A percentile compares a stretch with the other conserved stretches of the same genome.
phyloP scores from a whole-genome alignment of 2,888 invertebrate species.

The Ennomos quercinarius region DNA sequence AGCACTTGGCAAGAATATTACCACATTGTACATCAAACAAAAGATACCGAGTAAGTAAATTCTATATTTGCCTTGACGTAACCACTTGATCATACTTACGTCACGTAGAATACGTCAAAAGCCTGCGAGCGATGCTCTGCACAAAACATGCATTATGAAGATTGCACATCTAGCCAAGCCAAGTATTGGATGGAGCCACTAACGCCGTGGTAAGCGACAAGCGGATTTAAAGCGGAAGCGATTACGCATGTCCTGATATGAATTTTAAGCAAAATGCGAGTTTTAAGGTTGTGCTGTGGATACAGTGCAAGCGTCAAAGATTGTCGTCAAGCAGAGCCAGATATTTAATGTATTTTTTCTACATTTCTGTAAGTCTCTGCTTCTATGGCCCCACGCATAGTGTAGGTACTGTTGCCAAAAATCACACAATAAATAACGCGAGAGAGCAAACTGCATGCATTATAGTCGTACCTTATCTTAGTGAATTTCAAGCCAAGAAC shows the following conservation, averaged over 20 bases:
- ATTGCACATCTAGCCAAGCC: slow-evolving; percentile 83
- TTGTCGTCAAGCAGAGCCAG: not conserved
- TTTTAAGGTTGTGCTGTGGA: not conserved
- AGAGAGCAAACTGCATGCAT: slow-evolving; percentile 82
- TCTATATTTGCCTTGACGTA: slow-evolving; percentile 36
- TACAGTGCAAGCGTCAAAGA: not conserved
- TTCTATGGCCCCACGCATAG: slow-evolving; percentile 34
- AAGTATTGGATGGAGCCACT: slow-evolving; percentile 59
- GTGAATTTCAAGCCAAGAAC: slow-evolving; percentile 85
- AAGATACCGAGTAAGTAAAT: slow-evolving; percentile 38
- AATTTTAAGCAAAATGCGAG: not conserved
- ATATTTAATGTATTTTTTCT: not conserved
- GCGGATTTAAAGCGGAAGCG: slow-evolving; percentile 23
- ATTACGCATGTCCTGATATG: not conserved
- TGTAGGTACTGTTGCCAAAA: slow-evolving; percentile 78
- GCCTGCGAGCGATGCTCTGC: slow-evolving; percentile 56
- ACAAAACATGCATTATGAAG: slow-evolving; percentile 85
- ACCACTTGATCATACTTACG: slow-evolving; percentile 45
- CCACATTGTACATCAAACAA: slow-evolving; percentile 32
- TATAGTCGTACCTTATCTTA: slow-evolving; percentile 83
- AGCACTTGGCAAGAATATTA: slow-evolving; percentile 15
- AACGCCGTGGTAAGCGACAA: slow-evolving; percentile 27
- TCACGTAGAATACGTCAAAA: slow-evolving; percentile 47
- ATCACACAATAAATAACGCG: slow-evolving; percentile 84
- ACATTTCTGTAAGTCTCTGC: slow-evolving; percentile 1